phyloP scores from a whole-genome alignment of 2,797 vertebrate genomes.

The Percopsis omiscomaycus region DNA sequence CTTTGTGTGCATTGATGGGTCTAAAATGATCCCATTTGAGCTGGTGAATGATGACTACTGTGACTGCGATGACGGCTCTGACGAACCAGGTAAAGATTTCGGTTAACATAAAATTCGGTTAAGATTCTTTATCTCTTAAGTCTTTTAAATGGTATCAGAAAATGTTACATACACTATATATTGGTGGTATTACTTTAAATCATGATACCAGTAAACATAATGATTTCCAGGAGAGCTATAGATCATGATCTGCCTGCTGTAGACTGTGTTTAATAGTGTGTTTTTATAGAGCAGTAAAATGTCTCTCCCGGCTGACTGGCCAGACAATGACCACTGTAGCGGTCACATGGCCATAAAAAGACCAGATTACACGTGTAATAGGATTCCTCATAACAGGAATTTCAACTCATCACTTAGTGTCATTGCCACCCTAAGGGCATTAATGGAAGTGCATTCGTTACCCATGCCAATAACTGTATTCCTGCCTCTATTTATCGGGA shows the following conservation, averaged over 20 bases:
- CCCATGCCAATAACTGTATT: neutral
- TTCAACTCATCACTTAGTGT: neutral
- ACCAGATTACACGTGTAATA: neutral
- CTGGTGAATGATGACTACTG: slow-evolving; percentile 80
- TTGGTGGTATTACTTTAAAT: no score
- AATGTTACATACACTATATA: neutral
- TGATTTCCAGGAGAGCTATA: no score
- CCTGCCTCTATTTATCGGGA: neutral
- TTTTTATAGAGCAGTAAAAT: no score
- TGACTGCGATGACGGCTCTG: slow-evolving; percentile 76
- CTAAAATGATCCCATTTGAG: slow-evolving; percentile 73
- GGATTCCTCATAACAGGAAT: neutral
- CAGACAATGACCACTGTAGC: no score
- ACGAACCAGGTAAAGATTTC: slow-evolving; percentile 72
- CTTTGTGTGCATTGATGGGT: slow-evolving; percentile 76
- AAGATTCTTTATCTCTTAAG: no score
- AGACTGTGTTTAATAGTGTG: no score
- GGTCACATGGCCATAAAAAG: neutral
- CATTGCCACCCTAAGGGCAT: slow-evolving; percentile 3
- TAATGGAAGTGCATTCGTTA: neutral
- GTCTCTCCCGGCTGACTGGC: no score
- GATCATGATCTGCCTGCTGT: no score
- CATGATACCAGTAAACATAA: no score
- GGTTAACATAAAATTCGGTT: no score
- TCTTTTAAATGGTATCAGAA: neutral